Evolutionary conservation across 2,888 invertebrate species (phyloP).

Genomic region (Bhutanitis thaidina): DNA sequence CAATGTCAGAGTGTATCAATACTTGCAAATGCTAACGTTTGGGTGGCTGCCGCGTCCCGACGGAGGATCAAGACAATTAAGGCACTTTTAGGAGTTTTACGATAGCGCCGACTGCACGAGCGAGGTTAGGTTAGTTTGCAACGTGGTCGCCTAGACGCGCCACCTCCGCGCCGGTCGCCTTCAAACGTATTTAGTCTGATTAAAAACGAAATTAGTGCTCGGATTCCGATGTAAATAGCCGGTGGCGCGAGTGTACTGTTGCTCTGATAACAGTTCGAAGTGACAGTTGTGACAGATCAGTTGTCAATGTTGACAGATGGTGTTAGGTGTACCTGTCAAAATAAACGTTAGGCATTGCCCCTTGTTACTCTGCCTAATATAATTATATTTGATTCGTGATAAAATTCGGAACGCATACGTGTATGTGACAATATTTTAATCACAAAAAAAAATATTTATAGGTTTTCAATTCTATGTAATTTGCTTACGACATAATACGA

Average conservation of each 20-base stretch:
- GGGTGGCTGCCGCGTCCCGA: constrained; percentile 1
- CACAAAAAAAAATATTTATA: too few species aligned
- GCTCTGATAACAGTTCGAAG: not conserved
- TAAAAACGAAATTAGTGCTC: not conserved
- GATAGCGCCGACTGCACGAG: constrained; percentile 56
- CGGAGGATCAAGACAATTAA: constrained; percentile 59
- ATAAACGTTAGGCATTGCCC: not conserved
- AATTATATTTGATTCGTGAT: too few species aligned
- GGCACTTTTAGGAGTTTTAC: constrained; percentile 41
- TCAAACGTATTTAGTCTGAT: constrained; percentile 32
- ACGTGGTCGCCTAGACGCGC: constrained; percentile 69
- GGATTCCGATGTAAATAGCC: not conserved
- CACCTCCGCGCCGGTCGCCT: constrained; percentile 50
- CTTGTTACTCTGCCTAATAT: too few species aligned
- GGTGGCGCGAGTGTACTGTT: not conserved
- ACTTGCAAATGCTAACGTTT: constrained; percentile 25
- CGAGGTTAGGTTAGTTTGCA: constrained; percentile 76
- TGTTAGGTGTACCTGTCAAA: not conserved
- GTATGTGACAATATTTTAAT: too few species aligned
- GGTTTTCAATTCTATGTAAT: too few species aligned
- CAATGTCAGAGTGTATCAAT: not conserved
- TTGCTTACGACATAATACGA: too few species aligned
- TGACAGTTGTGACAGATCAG: constrained; percentile 6
- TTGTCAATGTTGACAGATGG: constrained; percentile 12
- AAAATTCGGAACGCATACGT: too few species aligned